Evolutionary conservation across 2,113 vertebrate species (phyloP).

Genomic region (Hemibagrus wyckioides): DNA sequence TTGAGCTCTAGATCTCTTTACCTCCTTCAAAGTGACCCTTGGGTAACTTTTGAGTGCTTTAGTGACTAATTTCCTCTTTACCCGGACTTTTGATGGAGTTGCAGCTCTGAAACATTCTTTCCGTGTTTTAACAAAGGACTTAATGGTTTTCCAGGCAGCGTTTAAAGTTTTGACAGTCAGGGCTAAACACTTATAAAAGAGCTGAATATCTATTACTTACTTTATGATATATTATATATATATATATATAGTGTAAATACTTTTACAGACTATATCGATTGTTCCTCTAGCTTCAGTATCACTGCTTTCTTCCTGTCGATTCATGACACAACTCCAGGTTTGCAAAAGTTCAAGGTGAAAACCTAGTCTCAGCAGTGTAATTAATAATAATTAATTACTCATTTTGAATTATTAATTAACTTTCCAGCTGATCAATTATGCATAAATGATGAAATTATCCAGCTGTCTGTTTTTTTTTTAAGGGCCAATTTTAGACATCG

Average conservation of each 20-base stretch:
- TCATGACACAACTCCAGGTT: not conserved
- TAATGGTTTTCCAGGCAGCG: not conserved
- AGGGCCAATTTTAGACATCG: not conserved
- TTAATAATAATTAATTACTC: slow-evolving; percentile 29
- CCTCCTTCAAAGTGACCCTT: not conserved
- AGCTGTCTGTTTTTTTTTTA: not conserved
- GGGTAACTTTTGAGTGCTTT: not conserved
- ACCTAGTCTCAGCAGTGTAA: not conserved
- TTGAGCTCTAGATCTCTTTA: not conserved
- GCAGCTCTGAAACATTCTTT: not conserved
- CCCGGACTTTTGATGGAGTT: not conserved
- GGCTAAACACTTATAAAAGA: not conserved
- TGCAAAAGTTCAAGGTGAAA: not conserved
- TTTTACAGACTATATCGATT: not conserved
- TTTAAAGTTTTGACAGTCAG: not conserved
- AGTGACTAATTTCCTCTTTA: not conserved
- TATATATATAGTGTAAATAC: not conserved
- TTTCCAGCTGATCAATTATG: slow-evolving; percentile 15
- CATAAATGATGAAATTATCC: not conserved
- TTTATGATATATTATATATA: too few species aligned
- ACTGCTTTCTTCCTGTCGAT: not conserved
- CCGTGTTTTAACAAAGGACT: not conserved
- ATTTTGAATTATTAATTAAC: slow-evolving; percentile 9
- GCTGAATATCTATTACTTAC: not conserved
- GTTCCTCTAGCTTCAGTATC: not conserved